Conservation (phyloP, 1,140 invertebrate species). For the Vollenhovia emeryi region DNA sequence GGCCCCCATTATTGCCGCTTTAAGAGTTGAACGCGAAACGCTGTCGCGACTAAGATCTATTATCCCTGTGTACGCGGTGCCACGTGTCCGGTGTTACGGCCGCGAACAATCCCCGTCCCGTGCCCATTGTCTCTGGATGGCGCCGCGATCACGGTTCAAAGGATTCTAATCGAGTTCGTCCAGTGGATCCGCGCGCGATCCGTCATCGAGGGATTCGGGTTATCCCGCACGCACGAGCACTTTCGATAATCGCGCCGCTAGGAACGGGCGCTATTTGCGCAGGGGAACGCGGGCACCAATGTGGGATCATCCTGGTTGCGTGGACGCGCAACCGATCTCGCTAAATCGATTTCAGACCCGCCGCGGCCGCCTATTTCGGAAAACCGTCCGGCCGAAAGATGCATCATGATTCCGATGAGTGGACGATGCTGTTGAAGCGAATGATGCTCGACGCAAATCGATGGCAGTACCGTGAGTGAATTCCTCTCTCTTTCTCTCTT, state of each 20-base stretch:
- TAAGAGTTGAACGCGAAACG: constrained; percentile 28
- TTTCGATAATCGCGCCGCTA: constrained; percentile 76
- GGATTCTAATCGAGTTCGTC: constrained; percentile 78
- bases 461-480: constrained; percentile 1
- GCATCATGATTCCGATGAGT: constrained; percentile 35
- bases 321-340: constrained; percentile 44
- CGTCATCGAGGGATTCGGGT: constrained; percentile 76
- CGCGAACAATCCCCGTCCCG: constrained; percentile 26
- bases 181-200: constrained; percentile 67
- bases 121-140: constrained; percentile 19
- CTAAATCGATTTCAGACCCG: constrained; percentile 57
- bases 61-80: constrained; percentile 43
- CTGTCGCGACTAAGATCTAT: constrained; percentile 56
- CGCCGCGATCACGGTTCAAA: constrained; percentile 71
- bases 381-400: constrained; percentile 61
- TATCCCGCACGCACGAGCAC: constrained; percentile 73
- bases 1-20: constrained; percentile 5
- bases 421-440: constrained; percentile 28
- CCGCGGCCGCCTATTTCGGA: constrained; percentile 26
- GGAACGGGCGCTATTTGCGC: constrained; percentile 25
- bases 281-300: constrained; percentile 5
- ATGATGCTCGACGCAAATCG: constrained; percentile 32
- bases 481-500: neutral
- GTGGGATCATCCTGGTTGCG: constrained; percentile 18
- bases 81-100: constrained; percentile 34